Evolutionary conservation across 2,888 invertebrate species (phyloP).

Genomic region (Hemaris fuciformis): DNA sequence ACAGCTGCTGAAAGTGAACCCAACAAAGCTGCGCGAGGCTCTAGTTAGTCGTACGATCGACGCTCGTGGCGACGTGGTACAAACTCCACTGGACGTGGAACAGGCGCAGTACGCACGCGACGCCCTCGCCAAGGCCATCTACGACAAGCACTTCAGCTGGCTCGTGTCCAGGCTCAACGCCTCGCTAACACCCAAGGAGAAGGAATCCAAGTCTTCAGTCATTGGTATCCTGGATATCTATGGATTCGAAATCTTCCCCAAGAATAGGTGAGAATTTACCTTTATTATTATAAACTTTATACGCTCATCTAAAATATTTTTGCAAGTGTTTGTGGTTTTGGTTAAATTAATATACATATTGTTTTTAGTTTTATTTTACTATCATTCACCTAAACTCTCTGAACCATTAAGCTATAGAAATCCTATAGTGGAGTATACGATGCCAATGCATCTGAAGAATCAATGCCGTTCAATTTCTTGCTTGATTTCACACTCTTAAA

Average conservation of each 20-base stretch:
- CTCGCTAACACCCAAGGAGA: conserved; percentile 84
- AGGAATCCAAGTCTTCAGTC: conserved; percentile 83
- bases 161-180: conserved; percentile 90
- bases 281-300: background rate
- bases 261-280: conserved; percentile 84
- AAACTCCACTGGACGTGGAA: conserved; percentile 89
- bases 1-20: conserved; percentile 88
- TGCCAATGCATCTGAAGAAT: too few species aligned
- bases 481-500: too few species aligned
- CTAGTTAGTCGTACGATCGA: conserved; percentile 93
- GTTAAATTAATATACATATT: too few species aligned
- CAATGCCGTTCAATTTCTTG: too few species aligned
- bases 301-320: too few species aligned
- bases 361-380: too few species aligned
- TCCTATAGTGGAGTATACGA: too few species aligned
- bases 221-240: conserved; percentile 97
- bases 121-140: conserved; percentile 94
- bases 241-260: conserved; percentile 96
- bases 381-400: too few species aligned
- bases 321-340: too few species aligned
- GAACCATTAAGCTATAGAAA: too few species aligned
- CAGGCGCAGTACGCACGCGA: conserved; percentile 93
- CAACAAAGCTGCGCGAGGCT: conserved; percentile 84
- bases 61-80: conserved; percentile 91
- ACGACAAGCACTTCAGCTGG: conserved; percentile 95